Evolutionary conservation across 2,113 vertebrate genomes (phyloP).

Genomic region (Furnarius figulus): DNA sequence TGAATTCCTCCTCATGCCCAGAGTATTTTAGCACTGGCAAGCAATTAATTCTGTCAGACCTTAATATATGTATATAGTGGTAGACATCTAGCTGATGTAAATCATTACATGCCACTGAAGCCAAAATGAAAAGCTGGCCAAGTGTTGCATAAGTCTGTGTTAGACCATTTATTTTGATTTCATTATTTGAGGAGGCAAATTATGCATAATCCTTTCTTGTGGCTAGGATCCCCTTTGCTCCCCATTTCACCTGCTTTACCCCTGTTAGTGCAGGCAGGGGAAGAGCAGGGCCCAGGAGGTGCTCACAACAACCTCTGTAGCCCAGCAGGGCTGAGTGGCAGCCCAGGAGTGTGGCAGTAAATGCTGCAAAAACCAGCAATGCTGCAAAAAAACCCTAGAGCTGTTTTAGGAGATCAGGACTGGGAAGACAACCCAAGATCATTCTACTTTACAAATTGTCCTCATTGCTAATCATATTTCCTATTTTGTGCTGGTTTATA

Average conservation of each 20-base stretch:
- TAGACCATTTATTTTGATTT: background rate
- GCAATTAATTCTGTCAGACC: background rate
- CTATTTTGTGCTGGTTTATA: background rate
- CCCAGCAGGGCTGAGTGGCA: background rate
- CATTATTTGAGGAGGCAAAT: background rate
- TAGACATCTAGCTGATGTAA: background rate
- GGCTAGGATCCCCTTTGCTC: background rate
- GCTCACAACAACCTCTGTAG: background rate
- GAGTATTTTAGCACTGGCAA: background rate
- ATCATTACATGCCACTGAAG: background rate
- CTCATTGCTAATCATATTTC: background rate
- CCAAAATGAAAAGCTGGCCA: background rate
- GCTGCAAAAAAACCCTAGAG: background rate
- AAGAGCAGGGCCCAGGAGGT: background rate
- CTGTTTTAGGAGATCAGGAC: background rate
- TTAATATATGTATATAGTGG: background rate
- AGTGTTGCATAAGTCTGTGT: background rate
- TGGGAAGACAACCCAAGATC: background rate
- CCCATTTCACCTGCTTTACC: background rate
- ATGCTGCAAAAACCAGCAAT: background rate
- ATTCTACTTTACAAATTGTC: background rate
- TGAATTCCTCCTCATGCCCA: background rate
- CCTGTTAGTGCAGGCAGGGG: background rate
- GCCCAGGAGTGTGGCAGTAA: background rate
- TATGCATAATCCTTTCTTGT: fast-evolving